phyloP scores from a whole-genome alignment of 2,113 vertebrate species.

The Ctenomys sociabilis region DNA sequence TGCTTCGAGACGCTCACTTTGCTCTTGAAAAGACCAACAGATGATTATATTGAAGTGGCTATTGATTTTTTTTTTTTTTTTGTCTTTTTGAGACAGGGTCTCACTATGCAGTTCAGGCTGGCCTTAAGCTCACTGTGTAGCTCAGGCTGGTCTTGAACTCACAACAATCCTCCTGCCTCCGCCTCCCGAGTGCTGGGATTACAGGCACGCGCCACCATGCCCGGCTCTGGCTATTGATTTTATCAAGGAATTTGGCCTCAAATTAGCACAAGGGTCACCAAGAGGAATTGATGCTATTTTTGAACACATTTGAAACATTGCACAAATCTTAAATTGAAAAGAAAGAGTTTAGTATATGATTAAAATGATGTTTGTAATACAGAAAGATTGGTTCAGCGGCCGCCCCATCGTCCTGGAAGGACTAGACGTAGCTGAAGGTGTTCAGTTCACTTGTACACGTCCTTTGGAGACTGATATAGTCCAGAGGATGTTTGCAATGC shows the following conservation, averaged over 20 bases:
- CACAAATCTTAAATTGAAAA: constrained; percentile 97
- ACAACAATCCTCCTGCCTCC: too few species aligned
- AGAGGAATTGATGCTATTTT: constrained; percentile 98
- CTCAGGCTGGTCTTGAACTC: too few species aligned
- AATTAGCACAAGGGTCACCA: constrained; percentile 96
- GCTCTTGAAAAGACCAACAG: constrained; percentile 95
- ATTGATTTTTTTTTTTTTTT: too few species aligned
- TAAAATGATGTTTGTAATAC: constrained; percentile 99
- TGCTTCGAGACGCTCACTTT: constrained; percentile 98
- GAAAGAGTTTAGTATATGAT: constrained; percentile 99
- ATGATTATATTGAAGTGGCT: constrained; percentile 97
- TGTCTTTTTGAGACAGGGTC: too few species aligned
- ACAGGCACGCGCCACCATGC: too few species aligned
- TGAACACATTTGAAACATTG: constrained; percentile 96
- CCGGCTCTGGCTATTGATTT: constrained; percentile 96
- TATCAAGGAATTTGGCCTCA: constrained; percentile 97
- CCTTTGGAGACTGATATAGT: constrained; percentile 98
- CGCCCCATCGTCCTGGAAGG: constrained; percentile 94
- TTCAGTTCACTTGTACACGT: constrained; percentile 98
- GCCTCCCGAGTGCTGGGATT: too few species aligned
- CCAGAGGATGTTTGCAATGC: constrained; percentile 95
- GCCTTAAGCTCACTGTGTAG: too few species aligned
- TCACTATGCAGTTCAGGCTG: too few species aligned
- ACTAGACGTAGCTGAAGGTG: constrained; percentile 80
- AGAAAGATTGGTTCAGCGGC: constrained; percentile 98